Percentiles rank a stretch among this genome's conserved stretches.
Conservation (phyloP, 2,113 vertebrate genomes). For the Bettongia penicillata region DNA sequence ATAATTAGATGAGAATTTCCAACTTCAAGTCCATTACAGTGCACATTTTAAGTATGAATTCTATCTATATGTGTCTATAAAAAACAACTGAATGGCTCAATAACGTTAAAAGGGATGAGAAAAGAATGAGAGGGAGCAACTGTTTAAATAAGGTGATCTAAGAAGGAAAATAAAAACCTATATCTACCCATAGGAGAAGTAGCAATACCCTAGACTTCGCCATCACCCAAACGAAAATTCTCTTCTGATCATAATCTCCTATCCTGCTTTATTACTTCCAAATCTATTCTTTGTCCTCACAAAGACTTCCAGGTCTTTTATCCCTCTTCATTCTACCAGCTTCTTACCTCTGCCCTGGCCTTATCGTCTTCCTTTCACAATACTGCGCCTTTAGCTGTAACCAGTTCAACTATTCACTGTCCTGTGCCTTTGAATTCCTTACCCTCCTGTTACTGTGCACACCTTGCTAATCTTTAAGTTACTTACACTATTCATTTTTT, state of each 20-base stretch:
- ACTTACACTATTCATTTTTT: not conserved
- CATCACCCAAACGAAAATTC: not conserved
- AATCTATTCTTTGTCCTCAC: not conserved
- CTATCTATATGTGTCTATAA: not conserved
- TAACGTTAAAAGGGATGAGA: conserved; percentile 26
- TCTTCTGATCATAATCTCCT: not conserved
- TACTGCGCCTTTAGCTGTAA: not conserved
- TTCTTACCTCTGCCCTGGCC: not conserved
- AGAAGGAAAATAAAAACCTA: not conserved
- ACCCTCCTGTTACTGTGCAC: not conserved
- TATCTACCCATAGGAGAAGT: not conserved
- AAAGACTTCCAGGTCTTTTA: not conserved
- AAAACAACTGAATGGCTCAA: conserved; percentile 37
- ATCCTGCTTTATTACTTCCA: not conserved
- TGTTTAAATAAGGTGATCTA: conserved; percentile 2
- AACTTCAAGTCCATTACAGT: conserved; percentile 29
- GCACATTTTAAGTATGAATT: not conserved
- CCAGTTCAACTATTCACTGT: not conserved
- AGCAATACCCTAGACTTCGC: not conserved
- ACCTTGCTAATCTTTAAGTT: not conserved
- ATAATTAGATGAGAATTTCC: conserved; percentile 56
- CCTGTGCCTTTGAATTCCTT: not conserved
- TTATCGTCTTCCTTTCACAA: not conserved
- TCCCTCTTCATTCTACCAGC: not conserved
- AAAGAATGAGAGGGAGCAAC: not conserved